Evolutionary conservation across 2,888 invertebrate species (phyloP).

Genomic region (Acrocera orbiculus): DNA sequence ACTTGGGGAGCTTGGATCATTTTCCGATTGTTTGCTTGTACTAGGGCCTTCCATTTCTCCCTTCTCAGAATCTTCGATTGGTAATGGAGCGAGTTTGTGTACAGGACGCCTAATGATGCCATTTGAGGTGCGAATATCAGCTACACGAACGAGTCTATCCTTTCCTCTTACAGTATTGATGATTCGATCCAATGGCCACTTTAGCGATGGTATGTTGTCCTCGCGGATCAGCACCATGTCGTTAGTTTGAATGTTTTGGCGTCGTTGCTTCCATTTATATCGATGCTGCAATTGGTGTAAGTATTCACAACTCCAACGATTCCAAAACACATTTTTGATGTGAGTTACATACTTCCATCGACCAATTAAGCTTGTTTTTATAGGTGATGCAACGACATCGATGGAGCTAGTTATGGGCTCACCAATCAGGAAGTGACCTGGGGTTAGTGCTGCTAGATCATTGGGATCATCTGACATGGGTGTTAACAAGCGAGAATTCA

Average conservation of each 20-base stretch:
- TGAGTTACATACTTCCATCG: background rate
- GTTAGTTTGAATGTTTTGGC: conserved; percentile 3
- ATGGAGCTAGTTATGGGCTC: conserved; percentile 7
- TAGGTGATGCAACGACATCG: background rate
- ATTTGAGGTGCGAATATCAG: background rate
- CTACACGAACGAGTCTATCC: conserved; percentile 13
- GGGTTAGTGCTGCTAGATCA: conserved; percentile 12
- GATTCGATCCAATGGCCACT: conserved; percentile 15
- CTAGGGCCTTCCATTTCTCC: too few relatives aligned
- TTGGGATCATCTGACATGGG: conserved; percentile 12
- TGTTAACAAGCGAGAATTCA: conserved; percentile 14
- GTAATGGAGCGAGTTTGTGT: conserved; percentile 1
- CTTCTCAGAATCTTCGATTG: background rate
- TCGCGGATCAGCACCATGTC: conserved; percentile 16
- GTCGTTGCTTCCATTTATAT: background rate
- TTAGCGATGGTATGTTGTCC: conserved; percentile 11
- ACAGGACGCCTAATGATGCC: background rate
- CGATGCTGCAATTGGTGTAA: background rate
- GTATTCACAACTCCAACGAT: background rate
- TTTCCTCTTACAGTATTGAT: conserved; percentile 12
- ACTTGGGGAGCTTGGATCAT: too few relatives aligned
- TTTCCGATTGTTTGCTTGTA: too few relatives aligned
- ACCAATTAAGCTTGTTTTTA: background rate
- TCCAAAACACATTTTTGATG: background rate
- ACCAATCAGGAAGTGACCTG: conserved; percentile 12